Conservation (phyloP, 2,797 vertebrate species). For the Hydrolagus colliei region DNA sequence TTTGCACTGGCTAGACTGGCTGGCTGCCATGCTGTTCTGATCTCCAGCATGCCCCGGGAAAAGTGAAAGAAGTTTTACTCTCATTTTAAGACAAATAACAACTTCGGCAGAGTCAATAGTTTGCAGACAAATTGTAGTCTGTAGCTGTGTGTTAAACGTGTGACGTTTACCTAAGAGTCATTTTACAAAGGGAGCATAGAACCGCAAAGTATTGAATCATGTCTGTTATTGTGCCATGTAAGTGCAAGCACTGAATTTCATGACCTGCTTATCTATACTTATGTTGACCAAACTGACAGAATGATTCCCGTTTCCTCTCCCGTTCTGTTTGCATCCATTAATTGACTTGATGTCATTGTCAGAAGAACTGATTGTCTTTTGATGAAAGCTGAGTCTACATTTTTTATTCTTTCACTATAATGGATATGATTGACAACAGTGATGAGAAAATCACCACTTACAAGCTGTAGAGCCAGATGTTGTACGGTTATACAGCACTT, state of each 20-base stretch:
- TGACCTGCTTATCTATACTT: background rate
- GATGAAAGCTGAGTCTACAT: no score
- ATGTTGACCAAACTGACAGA: background rate
- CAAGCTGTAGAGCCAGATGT: no score
- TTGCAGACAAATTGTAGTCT: background rate
- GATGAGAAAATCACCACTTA: background rate
- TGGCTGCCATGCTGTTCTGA: no score
- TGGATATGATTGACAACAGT: background rate
- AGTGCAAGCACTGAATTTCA: background rate
- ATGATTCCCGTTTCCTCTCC: background rate
- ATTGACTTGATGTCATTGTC: background rate
- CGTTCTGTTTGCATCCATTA: background rate
- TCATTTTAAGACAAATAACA: background rate
- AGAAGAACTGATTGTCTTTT: background rate
- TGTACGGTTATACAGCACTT: background rate
- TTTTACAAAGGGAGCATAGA: background rate
- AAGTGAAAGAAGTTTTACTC: background rate
- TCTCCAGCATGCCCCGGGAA: background rate
- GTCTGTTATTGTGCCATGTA: background rate
- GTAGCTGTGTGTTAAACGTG: no score
- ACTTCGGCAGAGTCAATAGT: background rate
- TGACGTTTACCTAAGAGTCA: no score
- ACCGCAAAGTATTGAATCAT: background rate
- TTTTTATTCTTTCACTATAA: background rate
- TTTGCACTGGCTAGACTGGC: background rate